Evolutionary conservation across 2,113 vertebrate genomes (phyloP).

Genomic region (Monopterus albus): DNA sequence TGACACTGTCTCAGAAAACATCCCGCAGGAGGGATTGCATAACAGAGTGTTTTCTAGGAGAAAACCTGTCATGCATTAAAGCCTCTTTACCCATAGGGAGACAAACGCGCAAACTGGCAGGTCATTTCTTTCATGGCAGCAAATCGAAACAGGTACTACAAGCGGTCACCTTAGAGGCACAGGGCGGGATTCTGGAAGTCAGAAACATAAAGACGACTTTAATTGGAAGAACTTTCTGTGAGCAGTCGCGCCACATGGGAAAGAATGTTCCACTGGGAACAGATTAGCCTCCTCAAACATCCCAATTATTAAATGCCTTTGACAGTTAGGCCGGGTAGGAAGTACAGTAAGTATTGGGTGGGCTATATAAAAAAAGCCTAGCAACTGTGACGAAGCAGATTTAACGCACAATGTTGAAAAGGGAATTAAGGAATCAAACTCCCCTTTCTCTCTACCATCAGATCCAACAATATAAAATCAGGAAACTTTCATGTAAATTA

Average conservation of each 20-base stretch:
- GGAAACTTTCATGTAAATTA: too few species aligned
- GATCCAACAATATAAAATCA: not conserved
- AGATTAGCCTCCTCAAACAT: constrained; percentile 77
- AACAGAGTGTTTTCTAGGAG: too few species aligned
- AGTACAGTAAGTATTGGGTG: constrained; percentile 48
- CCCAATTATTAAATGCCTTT: constrained; percentile 61
- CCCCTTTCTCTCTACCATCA: not conserved
- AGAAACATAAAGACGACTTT: constrained; percentile 31
- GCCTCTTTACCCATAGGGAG: not conserved
- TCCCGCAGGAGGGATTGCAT: too few species aligned
- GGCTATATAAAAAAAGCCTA: not conserved
- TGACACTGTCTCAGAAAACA: too few species aligned
- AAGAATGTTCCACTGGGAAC: constrained; percentile 76
- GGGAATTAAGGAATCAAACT: not conserved
- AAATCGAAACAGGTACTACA: constrained; percentile 39
- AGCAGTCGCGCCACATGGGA: constrained; percentile 62
- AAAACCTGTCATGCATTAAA: constrained; percentile 3
- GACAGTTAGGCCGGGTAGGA: constrained; percentile 55
- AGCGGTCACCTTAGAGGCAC: constrained; percentile 58
- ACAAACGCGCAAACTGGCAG: not conserved
- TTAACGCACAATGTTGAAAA: not conserved
- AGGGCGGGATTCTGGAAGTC: constrained; percentile 48
- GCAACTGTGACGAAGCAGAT: constrained; percentile 23
- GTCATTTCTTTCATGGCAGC: constrained; percentile 13
- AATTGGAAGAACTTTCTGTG: constrained; percentile 50